Percentiles rank a stretch among this genome's conserved stretches.
phyloP scores from a whole-genome alignment of 2,888 invertebrate species.

The Aspidapion aeneum region DNA sequence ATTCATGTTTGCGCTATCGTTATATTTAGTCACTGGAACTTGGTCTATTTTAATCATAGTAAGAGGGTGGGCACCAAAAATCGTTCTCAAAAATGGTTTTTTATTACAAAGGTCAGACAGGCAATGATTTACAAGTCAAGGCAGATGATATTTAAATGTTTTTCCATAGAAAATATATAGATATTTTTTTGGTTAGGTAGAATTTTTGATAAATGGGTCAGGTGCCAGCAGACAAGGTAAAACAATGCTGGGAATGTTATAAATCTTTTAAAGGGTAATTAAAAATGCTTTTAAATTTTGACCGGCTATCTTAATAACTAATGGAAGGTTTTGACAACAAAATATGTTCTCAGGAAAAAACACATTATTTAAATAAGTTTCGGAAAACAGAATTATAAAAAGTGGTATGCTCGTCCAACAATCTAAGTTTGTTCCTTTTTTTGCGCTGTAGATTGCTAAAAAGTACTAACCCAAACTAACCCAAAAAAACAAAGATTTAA shows the following conservation, averaged over 20 bases:
- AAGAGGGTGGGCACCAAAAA: not conserved
- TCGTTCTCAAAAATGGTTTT: not conserved
- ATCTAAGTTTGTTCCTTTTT: no score
- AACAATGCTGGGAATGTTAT: not conserved
- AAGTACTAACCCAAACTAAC: no score
- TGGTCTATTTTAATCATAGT: not conserved
- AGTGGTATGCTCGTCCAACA: no score
- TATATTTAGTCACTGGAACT: not conserved
- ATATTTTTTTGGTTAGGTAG: no score
- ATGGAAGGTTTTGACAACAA: not conserved
- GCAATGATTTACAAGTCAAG: constrained; percentile 2
- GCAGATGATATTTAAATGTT: not conserved
- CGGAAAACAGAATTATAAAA: no score
- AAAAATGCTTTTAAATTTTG: not conserved
- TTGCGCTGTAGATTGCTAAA: no score
- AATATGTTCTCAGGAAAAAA: not conserved
- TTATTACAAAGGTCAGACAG: not conserved
- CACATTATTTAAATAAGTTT: no score
- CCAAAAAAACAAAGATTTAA: no score
- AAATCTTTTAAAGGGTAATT: not conserved
- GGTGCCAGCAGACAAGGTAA: not conserved
- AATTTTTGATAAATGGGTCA: not conserved
- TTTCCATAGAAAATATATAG: not conserved
- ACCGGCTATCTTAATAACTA: not conserved
- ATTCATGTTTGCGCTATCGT: no score